Conservation (phyloP, 2,797 vertebrate species). For the Rachycentron canadum region DNA sequence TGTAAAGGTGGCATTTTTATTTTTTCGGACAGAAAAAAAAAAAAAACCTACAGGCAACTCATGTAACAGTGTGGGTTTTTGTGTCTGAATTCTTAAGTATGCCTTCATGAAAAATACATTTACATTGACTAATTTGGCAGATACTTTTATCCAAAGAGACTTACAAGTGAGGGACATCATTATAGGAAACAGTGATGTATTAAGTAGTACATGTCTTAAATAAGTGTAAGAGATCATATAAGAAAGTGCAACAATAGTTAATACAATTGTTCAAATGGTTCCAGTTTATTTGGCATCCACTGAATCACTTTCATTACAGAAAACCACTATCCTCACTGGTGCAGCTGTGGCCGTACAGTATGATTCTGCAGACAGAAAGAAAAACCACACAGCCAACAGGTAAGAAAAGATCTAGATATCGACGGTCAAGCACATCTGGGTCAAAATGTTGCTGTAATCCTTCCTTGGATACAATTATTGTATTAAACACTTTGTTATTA, state of each 20-base stretch:
- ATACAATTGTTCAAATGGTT: slow-evolving; percentile 64
- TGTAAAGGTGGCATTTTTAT: too few species aligned
- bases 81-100: not conserved
- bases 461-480: slow-evolving; percentile 13
- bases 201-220: too few species aligned
- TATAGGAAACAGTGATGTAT: too few species aligned
- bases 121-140: too few species aligned
- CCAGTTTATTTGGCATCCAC: slow-evolving; percentile 76
- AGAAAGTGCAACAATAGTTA: too few species aligned
- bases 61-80: not conserved
- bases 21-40: too few species aligned
- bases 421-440: slow-evolving; percentile 42
- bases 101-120: slow-evolving; percentile 16
- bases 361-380: slow-evolving; percentile 56
- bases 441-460: slow-evolving; percentile 45
- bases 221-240: too few species aligned
- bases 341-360: slow-evolving; percentile 40
- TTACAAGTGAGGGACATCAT: too few species aligned
- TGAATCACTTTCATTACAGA: slow-evolving; percentile 69
- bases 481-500: not conserved
- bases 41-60: too few species aligned
- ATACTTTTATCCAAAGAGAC: too few species aligned
- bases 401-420: slow-evolving; percentile 57
- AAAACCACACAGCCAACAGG: slow-evolving; percentile 52
- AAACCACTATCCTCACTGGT: slow-evolving; percentile 50